phyloP scores from a whole-genome alignment of 1,140 invertebrate species.

The Bombus consobrinus region DNA sequence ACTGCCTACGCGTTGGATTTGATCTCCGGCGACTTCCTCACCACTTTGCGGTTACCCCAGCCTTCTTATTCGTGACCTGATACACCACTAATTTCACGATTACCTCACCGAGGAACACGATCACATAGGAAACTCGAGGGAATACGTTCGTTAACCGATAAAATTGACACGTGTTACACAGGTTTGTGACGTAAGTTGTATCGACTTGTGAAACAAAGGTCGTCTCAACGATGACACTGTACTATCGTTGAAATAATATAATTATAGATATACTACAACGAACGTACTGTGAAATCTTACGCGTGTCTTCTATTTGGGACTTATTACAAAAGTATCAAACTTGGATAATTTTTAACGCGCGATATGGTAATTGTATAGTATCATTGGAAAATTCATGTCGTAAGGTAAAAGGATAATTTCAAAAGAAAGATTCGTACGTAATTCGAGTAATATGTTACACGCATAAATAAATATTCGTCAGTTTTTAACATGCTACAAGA shows the following conservation, averaged over 20 bases:
- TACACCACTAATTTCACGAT: constrained; percentile 68
- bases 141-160: constrained; percentile 17
- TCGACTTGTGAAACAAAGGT: too few species aligned
- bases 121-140: constrained; percentile 44
- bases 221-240: not conserved
- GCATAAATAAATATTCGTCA: not conserved
- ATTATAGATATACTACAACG: too few species aligned
- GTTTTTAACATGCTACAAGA: not conserved
- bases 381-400: not conserved
- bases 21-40: constrained; percentile 60
- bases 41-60: constrained; percentile 60
- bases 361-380: not conserved
- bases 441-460: not conserved
- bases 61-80: constrained; percentile 48
- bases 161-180: not conserved
- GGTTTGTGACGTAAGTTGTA: not conserved
- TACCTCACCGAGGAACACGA: constrained; percentile 48
- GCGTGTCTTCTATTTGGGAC: not conserved
- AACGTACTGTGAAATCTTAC: too few species aligned
- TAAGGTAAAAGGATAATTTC: not conserved
- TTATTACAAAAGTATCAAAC: not conserved
- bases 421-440: not conserved
- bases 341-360: rapidly evolving
- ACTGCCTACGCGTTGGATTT: constrained; percentile 56
- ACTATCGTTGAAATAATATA: too few species aligned